Conservation (phyloP, 2,797 vertebrate genomes). For the Eulemur albifrons region DNA sequence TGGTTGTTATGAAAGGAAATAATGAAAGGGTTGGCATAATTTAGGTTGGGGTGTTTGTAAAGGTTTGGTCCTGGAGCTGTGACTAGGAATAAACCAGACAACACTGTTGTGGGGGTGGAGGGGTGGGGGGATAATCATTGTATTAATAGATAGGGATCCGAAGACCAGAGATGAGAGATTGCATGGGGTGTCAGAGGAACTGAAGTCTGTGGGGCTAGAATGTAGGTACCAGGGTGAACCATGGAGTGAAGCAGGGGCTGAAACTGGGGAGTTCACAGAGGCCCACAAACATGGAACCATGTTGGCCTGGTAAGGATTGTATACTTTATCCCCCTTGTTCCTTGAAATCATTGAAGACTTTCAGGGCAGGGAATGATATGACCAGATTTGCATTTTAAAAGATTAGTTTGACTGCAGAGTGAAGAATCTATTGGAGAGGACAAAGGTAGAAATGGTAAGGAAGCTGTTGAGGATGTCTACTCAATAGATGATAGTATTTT, state of each 20-base stretch:
- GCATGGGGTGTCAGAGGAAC: not conserved
- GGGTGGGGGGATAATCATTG: not conserved
- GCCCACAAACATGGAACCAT: not conserved
- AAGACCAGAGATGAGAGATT: not conserved
- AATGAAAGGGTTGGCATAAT: not conserved
- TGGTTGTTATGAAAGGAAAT: not conserved
- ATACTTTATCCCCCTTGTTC: not conserved
- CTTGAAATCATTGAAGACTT: slow-evolving; percentile 7
- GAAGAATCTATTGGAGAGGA: not conserved
- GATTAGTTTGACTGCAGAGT: not conserved
- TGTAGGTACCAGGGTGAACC: not conserved
- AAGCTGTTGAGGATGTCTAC: not conserved
- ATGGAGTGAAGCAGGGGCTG: not conserved
- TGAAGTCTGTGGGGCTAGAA: not conserved
- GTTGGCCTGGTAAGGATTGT: not conserved
- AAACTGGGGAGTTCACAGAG: not conserved
- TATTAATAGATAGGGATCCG: not conserved
- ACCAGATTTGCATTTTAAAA: slow-evolving; percentile 7
- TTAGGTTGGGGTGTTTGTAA: not conserved
- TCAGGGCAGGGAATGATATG: not conserved
- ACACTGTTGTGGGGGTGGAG: not conserved
- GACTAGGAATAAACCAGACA: not conserved
- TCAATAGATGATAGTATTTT: not conserved
- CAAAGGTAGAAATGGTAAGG: not conserved
- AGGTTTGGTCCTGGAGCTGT: not conserved